Percentiles rank a stretch among this genome's conserved stretches.
phyloP scores from a whole-genome alignment of 64 coral and sea anemone species.

The Montipora cactus region DNA sequence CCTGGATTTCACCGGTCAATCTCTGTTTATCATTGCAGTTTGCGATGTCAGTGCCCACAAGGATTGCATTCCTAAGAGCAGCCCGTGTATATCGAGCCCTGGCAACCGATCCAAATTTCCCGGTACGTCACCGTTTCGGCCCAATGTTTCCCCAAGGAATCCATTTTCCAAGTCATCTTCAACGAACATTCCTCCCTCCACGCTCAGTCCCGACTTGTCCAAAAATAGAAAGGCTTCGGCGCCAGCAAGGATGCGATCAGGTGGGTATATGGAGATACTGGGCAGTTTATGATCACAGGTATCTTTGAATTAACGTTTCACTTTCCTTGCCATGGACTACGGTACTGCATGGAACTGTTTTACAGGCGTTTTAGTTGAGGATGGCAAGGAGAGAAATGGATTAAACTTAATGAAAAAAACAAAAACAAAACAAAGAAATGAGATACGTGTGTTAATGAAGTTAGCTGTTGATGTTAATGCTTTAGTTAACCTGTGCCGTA shows the following conservation, averaged over 20 bases:
- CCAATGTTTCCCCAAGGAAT: not conserved
- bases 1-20: not conserved
- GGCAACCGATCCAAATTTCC: slow-evolving; percentile 27
- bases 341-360: not conserved
- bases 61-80: slow-evolving; percentile 60
- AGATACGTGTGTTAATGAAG: no score
- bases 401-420: not conserved
- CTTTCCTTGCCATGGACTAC: no score
- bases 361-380: not conserved
- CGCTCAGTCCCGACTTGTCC: slow-evolving; percentile 35
- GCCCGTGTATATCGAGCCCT: slow-evolving; percentile 15
- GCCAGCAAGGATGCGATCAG: slow-evolving; percentile 53
- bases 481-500: no score
- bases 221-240: slow-evolving; percentile 50
- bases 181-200: not conserved
- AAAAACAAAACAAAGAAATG: no score
- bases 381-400: not conserved
- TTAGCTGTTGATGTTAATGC: no score
- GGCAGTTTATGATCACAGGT: no score
- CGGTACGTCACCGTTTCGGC: slow-evolving; percentile 69
- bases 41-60: slow-evolving; percentile 63
- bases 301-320: no score
- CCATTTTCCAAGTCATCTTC: slow-evolving; percentile 24
- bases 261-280: not conserved
- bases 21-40: not conserved